Base-by-base conservation (phyloP, 1,140 invertebrate species). In the Olivierus martensii region DNA sequence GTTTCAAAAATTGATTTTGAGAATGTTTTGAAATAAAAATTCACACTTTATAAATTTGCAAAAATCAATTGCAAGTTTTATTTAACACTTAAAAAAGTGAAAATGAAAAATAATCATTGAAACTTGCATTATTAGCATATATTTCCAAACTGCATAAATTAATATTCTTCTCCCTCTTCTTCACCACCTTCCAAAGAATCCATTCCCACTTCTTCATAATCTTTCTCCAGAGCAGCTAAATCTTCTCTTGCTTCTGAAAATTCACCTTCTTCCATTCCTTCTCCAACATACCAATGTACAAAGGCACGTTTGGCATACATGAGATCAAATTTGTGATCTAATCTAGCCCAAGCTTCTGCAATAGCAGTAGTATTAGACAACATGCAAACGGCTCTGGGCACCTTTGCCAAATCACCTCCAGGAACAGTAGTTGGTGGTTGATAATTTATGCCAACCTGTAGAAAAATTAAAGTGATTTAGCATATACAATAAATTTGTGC, bases 311-410 rank as follows among this genome's bases (percentile, higher is more conserved):
- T 49, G 71, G 72, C 67, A 62, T 76, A 77, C 74, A 77, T 78
- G 36, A 77, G 60, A 56, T 78, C 74, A 59, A 77, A 77, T 62
- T 77, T 77, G 61, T 75, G 69, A 57, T 77, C 73, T 21, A 78
- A 63, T 44, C 74, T 63, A 43, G 71, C 71, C 77, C 77, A 78
- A 6, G 76, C 73, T 65, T 92, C 87, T 11, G 82, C 82, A n/a
- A n/a, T n/a, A n/a, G n/a, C n/a, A n/a, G n/a, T n/a, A n/a, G n/a
- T n/a, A n/a, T n/a, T n/a, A n/a, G 45, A 74, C 48, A 79, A 67
- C 83, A 88, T 85, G 67, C 84, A 88, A 4, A 88, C 83, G 6
- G 85, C 84, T 56, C 84, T 74, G 66, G 84, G 81, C 9, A 87
- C 83, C 67, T 85, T 85, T 19, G 85, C 85, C 59, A 88, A 69